These are phyloP conservation scores for Drosophila varians DNA, from an alignment of 1,140 invertebrate species.

Conservation along the genomic window DNA sequence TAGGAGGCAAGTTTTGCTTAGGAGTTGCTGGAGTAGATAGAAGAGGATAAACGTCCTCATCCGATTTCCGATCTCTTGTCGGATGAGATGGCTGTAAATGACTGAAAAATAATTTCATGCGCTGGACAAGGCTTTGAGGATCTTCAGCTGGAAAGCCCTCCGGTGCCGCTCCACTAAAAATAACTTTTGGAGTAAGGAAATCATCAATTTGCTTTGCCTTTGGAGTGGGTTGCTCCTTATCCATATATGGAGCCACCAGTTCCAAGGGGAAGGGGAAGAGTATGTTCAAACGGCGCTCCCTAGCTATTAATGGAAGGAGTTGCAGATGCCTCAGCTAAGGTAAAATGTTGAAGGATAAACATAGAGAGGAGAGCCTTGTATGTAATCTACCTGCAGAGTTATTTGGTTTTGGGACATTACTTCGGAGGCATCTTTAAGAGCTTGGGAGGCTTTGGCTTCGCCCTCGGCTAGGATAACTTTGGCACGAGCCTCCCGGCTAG, in stretches of 20 bases:
- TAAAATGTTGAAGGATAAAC: background rate
- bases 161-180: background rate
- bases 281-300: slow-evolving; percentile 98
- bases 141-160: background rate
- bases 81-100: background rate
- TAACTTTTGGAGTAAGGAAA: slow-evolving; percentile 13
- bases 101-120: background rate
- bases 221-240: background rate
- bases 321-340: slow-evolving; percentile 85
- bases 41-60: background rate
- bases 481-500: slow-evolving; percentile 87
- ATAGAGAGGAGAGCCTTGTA: background rate
- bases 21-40: background rate
- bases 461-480: slow-evolving; percentile 93
- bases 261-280: slow-evolving; percentile 98
- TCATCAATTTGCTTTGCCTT: background rate
- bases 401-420: slow-evolving; percentile 94
- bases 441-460: slow-evolving; percentile 94
- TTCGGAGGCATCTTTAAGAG: slow-evolving; percentile 95
- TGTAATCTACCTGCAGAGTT: slow-evolving; percentile 89
- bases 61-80: background rate
- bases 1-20: background rate
- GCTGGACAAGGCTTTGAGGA: background rate
- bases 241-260: slow-evolving; percentile 47
- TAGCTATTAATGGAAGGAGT: slow-evolving; percentile 95